Percentiles rank a stretch among this genome's conserved stretches.
Conservation (phyloP, 2,113 vertebrate species). For the Odocoileus hemionus region DNA sequence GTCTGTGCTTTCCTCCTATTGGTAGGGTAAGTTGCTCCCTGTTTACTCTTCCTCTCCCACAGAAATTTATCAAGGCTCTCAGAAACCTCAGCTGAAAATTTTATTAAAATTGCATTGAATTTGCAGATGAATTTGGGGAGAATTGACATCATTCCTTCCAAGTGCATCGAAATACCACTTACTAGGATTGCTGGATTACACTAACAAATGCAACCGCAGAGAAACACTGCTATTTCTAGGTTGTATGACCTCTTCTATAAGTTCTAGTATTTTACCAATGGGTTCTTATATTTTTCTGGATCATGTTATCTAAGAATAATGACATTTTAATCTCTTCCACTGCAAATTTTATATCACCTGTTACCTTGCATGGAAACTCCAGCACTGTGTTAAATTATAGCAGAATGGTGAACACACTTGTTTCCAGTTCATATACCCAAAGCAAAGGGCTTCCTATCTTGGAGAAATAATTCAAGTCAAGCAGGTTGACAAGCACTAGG, state of each 20-base stretch:
- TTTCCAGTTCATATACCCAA: background rate
- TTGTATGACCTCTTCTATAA: background rate
- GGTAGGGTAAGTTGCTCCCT: background rate
- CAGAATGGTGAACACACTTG: background rate
- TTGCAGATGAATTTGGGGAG: background rate
- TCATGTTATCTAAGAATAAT: background rate
- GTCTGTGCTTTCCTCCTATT: background rate
- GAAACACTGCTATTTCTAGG: background rate
- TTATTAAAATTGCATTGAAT: background rate
- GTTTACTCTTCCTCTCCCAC: background rate
- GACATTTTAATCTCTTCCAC: background rate
- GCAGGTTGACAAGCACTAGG: background rate
- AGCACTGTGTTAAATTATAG: background rate
- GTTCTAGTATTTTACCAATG: background rate
- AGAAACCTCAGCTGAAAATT: background rate
- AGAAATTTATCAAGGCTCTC: background rate
- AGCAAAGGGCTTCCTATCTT: background rate
- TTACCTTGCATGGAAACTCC: background rate
- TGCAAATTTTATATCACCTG: background rate
- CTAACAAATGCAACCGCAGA: background rate
- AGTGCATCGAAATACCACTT: background rate
- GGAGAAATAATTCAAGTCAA: background rate
- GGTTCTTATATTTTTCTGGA: background rate
- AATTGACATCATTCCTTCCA: background rate
- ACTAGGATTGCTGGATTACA: background rate